Percentiles rank a stretch among this genome's conserved stretches.
Evolutionary conservation across 2,797 vertebrate species (phyloP).

Genomic region (Anguilla pacifica): DNA sequence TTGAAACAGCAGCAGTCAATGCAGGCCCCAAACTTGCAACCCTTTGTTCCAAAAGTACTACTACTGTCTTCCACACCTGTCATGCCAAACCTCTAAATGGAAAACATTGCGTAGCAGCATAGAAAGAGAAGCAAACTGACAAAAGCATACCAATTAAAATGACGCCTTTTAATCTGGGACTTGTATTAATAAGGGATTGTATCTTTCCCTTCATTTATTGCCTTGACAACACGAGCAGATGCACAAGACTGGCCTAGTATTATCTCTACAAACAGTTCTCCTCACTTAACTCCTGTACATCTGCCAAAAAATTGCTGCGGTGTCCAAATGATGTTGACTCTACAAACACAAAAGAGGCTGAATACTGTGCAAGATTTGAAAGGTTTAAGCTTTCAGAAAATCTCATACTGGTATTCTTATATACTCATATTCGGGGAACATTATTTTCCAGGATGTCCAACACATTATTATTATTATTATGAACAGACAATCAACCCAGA

Average conservation of each 20-base stretch:
- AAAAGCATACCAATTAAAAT: background rate
- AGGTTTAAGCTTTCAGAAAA: background rate
- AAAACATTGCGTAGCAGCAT: background rate
- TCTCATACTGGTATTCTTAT: background rate
- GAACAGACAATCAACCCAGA: background rate
- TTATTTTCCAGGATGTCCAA: background rate
- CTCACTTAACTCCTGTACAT: background rate
- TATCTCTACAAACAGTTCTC: background rate
- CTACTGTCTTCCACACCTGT: background rate
- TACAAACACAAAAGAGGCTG: background rate
- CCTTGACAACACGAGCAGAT: slow-evolving; percentile 26
- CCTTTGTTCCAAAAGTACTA: background rate
- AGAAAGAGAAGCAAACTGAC: background rate
- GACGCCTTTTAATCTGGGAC: background rate
- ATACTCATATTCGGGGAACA: background rate
- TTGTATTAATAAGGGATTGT: background rate
- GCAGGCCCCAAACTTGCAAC: background rate
- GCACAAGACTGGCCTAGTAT: background rate
- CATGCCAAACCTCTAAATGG: background rate
- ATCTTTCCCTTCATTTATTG: slow-evolving; percentile 28
- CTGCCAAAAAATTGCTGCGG: background rate
- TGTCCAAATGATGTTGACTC: background rate
- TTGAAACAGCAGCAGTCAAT: background rate
- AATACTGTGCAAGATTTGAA: background rate
- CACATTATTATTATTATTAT: background rate